Base-by-base conservation (phyloP, 2,113 vertebrate species). In the Probosciger aterrimus region DNA sequence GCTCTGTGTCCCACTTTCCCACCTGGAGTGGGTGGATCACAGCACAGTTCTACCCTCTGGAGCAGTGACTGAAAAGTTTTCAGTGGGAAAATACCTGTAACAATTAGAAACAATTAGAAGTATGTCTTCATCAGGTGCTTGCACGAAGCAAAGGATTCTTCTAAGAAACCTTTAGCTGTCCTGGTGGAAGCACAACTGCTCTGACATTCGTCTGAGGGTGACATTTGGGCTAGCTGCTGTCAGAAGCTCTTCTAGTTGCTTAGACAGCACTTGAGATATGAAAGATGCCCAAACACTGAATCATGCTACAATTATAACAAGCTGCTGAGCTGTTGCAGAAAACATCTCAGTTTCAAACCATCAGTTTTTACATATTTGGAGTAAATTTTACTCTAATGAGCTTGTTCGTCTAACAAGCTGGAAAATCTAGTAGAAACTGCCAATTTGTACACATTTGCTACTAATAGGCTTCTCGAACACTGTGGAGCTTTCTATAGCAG, bases 351-450 rank as follows among this genome's bases (percentile, higher is more conserved):
- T 87, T 91, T 95, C 81, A 91, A 96, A 92, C 83, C 89, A 92
- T 95, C 80, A 71, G 46, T 64, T 92, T 95, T 95, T 92, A 84
- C 83, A 82, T 84, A 91, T 93, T 93, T 93, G 50, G 74, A 87
- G 89, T 82, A 96, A 93, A 92, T 95, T 93, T 83, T 82, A 82
- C n/a, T 75, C 55, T 75, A 92, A 93, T 0, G 3, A 95, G 69
- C 60, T 89, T 93, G 83, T 95, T 89, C 5, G 0, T 78, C 74
- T 89, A 96, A 92, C 69, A 92, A 83, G 55, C 83, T 92, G 83
- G 91, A 95, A 95, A 95, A 92, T 85, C 52, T 87, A 75, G 23
- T 73, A 82, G 57, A 73, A 95, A 25, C 62, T 84, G 77, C 81
- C 93, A 93, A 76, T 92, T 87, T 82, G 76, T 89, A 87, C 39